Conservation (phyloP, 2,797 vertebrate species). For the Periparus ater region DNA sequence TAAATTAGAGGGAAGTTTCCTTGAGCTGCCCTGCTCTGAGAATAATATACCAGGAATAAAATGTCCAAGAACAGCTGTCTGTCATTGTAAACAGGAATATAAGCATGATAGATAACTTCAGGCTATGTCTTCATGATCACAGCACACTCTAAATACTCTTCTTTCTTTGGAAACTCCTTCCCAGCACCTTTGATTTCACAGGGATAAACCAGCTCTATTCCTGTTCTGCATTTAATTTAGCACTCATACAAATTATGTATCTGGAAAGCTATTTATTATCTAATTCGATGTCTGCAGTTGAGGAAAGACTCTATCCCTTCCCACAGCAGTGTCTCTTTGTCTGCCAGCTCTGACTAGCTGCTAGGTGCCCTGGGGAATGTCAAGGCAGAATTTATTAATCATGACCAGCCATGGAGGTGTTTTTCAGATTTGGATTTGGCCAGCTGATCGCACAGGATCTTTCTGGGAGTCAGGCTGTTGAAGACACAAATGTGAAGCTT, state of each 20-base stretch:
- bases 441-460: slow-evolving; percentile 7
- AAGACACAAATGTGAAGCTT: neutral
- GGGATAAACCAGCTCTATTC: neutral
- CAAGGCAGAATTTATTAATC: slow-evolving; percentile 61
- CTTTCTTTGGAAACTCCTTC: neutral
- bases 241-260: slow-evolving; percentile 19
- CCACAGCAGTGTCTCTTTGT: slow-evolving; percentile 16
- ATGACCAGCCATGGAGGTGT: slow-evolving; percentile 41
- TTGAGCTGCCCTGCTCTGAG: slow-evolving; percentile 2
- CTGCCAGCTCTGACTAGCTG: slow-evolving; percentile 17
- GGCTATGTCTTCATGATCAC: neutral
- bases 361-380: slow-evolving; percentile 36
- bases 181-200: slow-evolving; percentile 32
- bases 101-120: slow-evolving; percentile 22
- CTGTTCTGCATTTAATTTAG: slow-evolving; percentile 36
- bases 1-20: neutral
- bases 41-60: neutral
- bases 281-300: slow-evolving; percentile 8
- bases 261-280: slow-evolving; percentile 30
- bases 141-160: neutral
- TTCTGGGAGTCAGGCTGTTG: neutral
- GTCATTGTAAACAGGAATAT: neutral
- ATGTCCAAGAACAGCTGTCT: neutral
- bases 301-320: slow-evolving; percentile 35
- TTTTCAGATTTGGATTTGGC: slow-evolving; percentile 43